phyloP scores from a whole-genome alignment of 2,888 invertebrate species.

The Agriopis marginaria region DNA sequence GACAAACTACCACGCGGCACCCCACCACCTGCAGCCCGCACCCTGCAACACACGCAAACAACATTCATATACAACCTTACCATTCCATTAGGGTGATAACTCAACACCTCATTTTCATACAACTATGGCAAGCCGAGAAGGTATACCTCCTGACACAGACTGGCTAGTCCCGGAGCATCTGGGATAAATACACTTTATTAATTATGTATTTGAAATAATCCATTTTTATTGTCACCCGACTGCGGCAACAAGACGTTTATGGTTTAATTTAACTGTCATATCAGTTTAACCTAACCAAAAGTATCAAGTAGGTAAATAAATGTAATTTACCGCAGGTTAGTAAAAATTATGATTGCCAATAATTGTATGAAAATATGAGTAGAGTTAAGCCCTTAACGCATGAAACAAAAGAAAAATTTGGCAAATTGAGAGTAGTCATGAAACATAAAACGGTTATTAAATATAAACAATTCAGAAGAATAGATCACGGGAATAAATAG shows the following conservation, averaged over 20 bases:
- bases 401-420: not conserved
- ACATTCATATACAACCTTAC: not conserved
- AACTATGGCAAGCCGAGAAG: not conserved
- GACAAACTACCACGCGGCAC: constrained; percentile 97
- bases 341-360: too few relatives aligned
- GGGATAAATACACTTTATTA: too few relatives aligned
- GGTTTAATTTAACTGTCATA: too few relatives aligned
- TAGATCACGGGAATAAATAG: constrained; percentile 18
- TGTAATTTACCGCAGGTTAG: too few relatives aligned
- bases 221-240: too few relatives aligned
- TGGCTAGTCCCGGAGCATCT: too few relatives aligned
- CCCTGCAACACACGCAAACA: constrained; percentile 87
- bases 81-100: constrained; percentile 1
- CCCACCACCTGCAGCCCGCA: constrained; percentile 97
- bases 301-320: too few relatives aligned
- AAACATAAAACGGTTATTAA: not conserved
- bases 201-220: too few relatives aligned
- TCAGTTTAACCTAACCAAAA: too few relatives aligned
- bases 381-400: not conserved
- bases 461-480: constrained; percentile 5
- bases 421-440: constrained; percentile 10
- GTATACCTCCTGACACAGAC: not conserved
- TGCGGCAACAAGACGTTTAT: too few relatives aligned
- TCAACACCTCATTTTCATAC: not conserved
- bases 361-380: not conserved